Conservation (phyloP, 1,140 invertebrate species). For the Pentalonia nigronervosa region DNA sequence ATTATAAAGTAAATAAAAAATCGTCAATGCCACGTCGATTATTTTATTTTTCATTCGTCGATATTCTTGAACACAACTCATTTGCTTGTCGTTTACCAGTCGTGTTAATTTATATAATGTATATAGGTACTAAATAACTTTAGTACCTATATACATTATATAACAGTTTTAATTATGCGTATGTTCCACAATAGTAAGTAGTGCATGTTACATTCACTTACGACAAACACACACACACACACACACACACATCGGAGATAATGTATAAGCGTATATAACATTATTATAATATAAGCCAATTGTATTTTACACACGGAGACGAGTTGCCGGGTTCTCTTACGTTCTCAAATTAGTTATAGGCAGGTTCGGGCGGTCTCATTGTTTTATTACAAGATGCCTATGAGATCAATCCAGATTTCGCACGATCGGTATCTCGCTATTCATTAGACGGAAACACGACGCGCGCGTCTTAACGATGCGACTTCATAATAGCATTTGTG, state of each 20-base stretch:
- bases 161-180: neutral
- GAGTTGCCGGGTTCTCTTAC: neutral
- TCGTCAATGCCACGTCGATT: too few relatives aligned
- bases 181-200: neutral
- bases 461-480: neutral
- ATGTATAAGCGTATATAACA: neutral
- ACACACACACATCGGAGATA: neutral
- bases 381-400: neutral
- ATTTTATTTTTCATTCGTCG: too few relatives aligned
- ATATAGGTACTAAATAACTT: too few relatives aligned
- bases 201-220: neutral
- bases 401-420: neutral
- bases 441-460: neutral
- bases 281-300: neutral
- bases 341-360: neutral
- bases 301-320: neutral
- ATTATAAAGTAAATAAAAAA: too few relatives aligned
- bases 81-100: too few relatives aligned
- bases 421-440: slow-evolving; percentile 6
- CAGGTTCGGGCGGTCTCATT: neutral
- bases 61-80: too few relatives aligned
- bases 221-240: neutral
- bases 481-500: neutral
- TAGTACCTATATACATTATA: neutral
- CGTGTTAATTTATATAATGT: too few relatives aligned